phyloP scores from a whole-genome alignment of 2,113 vertebrate species.

The Pygoscelis antarcticus region DNA sequence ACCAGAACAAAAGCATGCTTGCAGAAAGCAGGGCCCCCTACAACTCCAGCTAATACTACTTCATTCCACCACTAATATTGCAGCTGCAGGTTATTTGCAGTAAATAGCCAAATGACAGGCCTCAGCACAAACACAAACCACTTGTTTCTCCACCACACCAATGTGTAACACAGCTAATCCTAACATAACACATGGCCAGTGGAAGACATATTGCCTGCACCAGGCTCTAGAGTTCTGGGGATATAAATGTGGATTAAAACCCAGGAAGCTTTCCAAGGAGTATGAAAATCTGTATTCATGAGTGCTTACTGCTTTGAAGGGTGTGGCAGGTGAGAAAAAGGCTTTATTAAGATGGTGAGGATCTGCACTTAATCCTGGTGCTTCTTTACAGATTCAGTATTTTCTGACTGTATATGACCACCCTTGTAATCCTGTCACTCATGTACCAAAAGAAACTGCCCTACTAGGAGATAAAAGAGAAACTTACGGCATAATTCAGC shows the following conservation, averaged over 20 bases:
- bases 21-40: not conserved
- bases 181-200: accelerated
- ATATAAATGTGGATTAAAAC: not conserved
- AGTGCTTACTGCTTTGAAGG: not conserved
- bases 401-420: not conserved
- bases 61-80: not conserved
- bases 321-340: not conserved
- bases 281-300: not conserved
- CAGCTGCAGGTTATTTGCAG: not conserved
- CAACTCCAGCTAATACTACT: not conserved
- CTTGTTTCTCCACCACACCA: not conserved
- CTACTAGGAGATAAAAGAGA: not conserved
- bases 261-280: not conserved
- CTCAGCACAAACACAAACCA: not conserved
- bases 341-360: not conserved
- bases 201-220: not conserved
- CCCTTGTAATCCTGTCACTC: not conserved
- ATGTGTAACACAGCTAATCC: not conserved
- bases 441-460: not conserved
- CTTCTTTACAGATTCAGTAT: not conserved
- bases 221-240: not conserved
- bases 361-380: not conserved
- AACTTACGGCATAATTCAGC: not conserved
- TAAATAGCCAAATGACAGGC: not conserved
- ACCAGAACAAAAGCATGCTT: not conserved